phyloP scores from a whole-genome alignment of 2,113 vertebrate genomes.

The Haemorhous mexicanus region DNA sequence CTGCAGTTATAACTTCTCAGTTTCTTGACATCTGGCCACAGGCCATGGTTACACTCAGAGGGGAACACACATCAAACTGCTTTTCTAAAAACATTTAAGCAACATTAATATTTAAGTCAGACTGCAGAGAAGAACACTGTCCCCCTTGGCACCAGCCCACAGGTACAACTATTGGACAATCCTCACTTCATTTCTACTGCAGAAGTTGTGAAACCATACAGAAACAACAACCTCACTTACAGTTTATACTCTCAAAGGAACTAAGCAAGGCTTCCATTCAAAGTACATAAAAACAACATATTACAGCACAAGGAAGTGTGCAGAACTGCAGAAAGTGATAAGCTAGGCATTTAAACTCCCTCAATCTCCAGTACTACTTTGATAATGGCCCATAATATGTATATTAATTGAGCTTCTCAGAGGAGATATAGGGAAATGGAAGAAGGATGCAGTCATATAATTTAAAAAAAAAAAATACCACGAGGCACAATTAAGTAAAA shows the following conservation, averaged over 20 bases:
- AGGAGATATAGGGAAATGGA: neutral
- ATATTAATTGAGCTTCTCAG: neutral
- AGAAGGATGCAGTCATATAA: neutral
- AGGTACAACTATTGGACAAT: neutral
- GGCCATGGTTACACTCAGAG: constrained; percentile 2
- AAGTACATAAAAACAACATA: neutral
- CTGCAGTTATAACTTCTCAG: neutral
- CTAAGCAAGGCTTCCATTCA: neutral
- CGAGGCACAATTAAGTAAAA: neutral
- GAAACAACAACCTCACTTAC: neutral
- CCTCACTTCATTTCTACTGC: neutral
- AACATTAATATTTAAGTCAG: constrained; percentile 30
- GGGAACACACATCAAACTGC: neutral
- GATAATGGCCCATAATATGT: neutral
- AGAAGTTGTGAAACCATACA: neutral
- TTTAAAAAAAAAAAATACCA: neutral
- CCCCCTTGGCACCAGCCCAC: neutral
- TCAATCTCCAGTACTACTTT: neutral
- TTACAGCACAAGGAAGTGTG: neutral
- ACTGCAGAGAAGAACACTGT: neutral
- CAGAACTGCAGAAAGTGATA: neutral
- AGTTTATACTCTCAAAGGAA: neutral
- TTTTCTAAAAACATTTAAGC: constrained; percentile 22
- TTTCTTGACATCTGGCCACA: constrained; percentile 24
- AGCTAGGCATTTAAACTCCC: neutral